Evolutionary conservation across 2,888 invertebrate genomes (phyloP), one percentile per base, ranked within the genome.

Genomic region (Rhagonycha fulva): DNA sequence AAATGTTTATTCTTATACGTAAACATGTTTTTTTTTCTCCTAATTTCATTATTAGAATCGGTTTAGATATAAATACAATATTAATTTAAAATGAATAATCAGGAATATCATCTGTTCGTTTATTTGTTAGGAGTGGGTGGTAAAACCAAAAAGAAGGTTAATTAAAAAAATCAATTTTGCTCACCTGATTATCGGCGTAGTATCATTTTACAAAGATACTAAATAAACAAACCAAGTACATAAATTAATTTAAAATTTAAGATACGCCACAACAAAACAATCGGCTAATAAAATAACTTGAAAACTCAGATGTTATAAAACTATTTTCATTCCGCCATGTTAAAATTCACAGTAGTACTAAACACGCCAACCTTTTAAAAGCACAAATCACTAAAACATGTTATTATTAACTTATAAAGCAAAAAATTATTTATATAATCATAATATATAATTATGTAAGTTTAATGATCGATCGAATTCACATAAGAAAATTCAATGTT

Each of bases 61-160:
- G 4, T 14, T 24, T 66, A 66, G n/a, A 9, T 26, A 24, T 26
- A 66, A 66, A 66, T 66, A 12, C 26, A 66, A 24, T 66, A 66
- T 24, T 66, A 66, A 66, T 66, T 24, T n/a, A 23, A 66, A 61
- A 73, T 68, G 73, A 70, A 63, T 68, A 71, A 76, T 76, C 71
- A 72, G 70, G 80, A 82, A 75, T 80, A 76, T 81, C 82, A 82
- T 81, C 75, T 82, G 82, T 79, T 78, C 68, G 71, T 67, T 73
- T 70, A 63, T 72, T 61, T 71, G 67, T 66, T 32, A 62, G 63
- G 77, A 78, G 82, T 80, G 80, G 80, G 82, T 78, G 76, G 66
- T 71, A 14, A 30, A 72, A 26, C 47, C n/a, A 19, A 66, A 66
- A 24, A 23, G 63, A 10, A 66, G 24, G 26, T 66, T 66, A 66